Conservation (phyloP, 2,888 invertebrate genomes). For the Metopia argyrocephala region DNA sequence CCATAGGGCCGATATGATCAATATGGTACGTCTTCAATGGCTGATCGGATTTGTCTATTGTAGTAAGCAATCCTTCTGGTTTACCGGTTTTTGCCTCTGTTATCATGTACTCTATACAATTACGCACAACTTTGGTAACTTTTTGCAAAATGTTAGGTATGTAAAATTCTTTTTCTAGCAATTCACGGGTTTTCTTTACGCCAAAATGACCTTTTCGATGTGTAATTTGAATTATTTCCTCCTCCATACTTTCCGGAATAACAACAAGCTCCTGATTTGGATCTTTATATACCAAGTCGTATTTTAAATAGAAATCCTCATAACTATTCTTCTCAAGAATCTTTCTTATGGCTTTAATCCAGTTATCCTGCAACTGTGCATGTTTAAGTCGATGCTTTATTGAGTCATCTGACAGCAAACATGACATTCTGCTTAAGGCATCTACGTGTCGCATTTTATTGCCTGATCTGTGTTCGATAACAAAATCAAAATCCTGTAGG, state of each 20-base stretch:
- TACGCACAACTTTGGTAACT: constrained; percentile 8
- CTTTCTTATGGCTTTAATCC: neutral
- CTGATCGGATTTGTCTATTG: no score
- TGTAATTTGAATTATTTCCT: no score
- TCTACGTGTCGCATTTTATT: neutral
- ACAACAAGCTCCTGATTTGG: neutral
- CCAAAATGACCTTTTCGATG: constrained; percentile 75
- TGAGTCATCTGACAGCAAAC: no score
- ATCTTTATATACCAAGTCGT: neutral
- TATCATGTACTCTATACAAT: constrained; percentile 38
- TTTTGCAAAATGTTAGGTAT: constrained; percentile 32
- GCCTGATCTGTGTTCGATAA: neutral
- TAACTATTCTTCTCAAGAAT: neutral
- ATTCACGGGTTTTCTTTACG: neutral
- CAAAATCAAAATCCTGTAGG: neutral
- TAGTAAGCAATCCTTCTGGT: constrained; percentile 55
- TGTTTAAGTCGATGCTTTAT: no score
- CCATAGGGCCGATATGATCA: no score
- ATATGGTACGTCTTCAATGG: no score
- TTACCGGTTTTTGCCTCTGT: constrained; percentile 32
- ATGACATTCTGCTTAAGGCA: neutral
- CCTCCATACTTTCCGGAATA: no score
- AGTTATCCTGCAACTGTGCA: no score
- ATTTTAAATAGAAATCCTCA: neutral
- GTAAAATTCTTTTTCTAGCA: constrained; percentile 38